Conservation (phyloP, 2,113 vertebrate species). For the Isurus oxyrinchus region DNA sequence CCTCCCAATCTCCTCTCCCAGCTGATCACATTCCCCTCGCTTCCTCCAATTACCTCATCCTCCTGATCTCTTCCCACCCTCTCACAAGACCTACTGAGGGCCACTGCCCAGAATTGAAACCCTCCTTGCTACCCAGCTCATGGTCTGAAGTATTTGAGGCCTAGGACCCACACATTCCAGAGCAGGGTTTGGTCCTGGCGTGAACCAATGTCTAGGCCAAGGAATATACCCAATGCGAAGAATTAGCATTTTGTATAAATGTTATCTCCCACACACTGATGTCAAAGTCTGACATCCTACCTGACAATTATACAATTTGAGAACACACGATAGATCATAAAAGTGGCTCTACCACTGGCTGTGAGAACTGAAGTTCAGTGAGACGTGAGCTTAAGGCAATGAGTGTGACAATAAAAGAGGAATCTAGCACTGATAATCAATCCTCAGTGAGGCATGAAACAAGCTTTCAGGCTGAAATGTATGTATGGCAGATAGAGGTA, state of each 20-base stretch:
- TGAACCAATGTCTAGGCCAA: not conserved
- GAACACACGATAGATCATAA: not conserved
- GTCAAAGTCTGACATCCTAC: not conserved
- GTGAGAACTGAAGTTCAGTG: not conserved
- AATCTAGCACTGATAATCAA: not conserved
- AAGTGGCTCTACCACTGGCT: not conserved
- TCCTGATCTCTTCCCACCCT: not conserved
- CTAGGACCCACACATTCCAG: not conserved
- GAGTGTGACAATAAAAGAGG: not conserved
- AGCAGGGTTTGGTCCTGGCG: too few species aligned
- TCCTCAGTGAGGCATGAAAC: not conserved
- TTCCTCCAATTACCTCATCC: not conserved
- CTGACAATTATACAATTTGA: not conserved
- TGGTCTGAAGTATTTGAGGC: not conserved
- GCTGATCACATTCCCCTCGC: not conserved
- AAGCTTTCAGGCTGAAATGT: not conserved
- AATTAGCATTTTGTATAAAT: not conserved
- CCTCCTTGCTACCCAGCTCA: not conserved
- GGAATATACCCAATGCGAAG: not conserved
- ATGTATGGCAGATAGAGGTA: not conserved
- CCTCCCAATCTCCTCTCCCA: not conserved
- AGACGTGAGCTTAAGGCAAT: not conserved
- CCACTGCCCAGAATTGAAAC: not conserved
- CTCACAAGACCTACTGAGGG: not conserved
- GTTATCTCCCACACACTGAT: not conserved